Conservation (phyloP, 2,113 vertebrate genomes). For the human (Homo sapiens) region GRCh38 chr7:86775001-86775500, state of each 20-base stretch:
- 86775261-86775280: not conserved
- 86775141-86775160: not conserved
- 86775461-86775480: not conserved
- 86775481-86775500: not conserved
- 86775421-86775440: not conserved
- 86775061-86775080: not conserved
- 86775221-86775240: not conserved
- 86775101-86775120: not conserved
- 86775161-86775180: not conserved
- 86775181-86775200: constrained; percentile 2
- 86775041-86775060: not conserved
- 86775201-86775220: not conserved
- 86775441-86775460: not conserved
- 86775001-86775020: too few species aligned
- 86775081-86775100: not conserved
- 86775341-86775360: not conserved
- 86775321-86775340: constrained; percentile 34
- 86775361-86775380: not conserved
- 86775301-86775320: not conserved
- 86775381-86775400: not conserved
- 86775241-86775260: not conserved
- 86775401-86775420: not conserved
- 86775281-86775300: not conserved
- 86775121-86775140: not conserved
- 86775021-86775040: too few species aligned